These are phyloP conservation scores for Diploptera punctata DNA, from an alignment of 2,888 invertebrate genomes.

Conservation along the genomic window DNA sequence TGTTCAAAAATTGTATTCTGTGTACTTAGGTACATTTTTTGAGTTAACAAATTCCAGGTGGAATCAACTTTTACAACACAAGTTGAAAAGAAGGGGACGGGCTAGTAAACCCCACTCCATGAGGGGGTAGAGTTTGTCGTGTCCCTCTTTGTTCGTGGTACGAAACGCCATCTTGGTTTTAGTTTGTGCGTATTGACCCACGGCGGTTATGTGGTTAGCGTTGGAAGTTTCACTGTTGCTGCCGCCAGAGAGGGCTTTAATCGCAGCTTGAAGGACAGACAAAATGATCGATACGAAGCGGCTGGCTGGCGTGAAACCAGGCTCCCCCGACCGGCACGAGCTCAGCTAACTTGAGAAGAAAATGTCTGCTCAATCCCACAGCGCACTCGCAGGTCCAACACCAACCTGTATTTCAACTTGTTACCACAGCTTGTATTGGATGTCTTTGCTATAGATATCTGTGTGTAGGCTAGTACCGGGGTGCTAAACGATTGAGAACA, in stretches of 20 bases:
- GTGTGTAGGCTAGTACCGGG: no score
- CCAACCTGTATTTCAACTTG: not conserved
- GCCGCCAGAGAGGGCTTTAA: not conserved
- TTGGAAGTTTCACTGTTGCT: not conserved
- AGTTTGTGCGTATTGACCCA: conserved; percentile 1
- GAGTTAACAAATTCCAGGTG: no score
- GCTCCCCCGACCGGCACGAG: not conserved
- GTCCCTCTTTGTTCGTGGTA: not conserved
- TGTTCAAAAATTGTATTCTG: no score
- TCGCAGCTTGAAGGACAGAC: not conserved
- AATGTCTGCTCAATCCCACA: not conserved
- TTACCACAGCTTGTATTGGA: no score
- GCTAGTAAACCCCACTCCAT: not conserved
- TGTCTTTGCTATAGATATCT: no score
- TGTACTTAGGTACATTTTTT: no score
- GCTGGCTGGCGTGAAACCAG: not conserved
- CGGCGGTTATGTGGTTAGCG: not conserved
- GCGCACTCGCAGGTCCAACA: not conserved
- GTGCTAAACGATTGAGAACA: no score
- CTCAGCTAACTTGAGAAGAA: not conserved
- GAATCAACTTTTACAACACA: no score
- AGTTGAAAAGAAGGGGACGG: conserved; percentile 2
- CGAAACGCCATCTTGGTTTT: not conserved
- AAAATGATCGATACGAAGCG: not conserved
- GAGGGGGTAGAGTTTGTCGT: not conserved